phyloP scores from a whole-genome alignment of 2,113 vertebrate genomes.

The Strix aluco region DNA sequence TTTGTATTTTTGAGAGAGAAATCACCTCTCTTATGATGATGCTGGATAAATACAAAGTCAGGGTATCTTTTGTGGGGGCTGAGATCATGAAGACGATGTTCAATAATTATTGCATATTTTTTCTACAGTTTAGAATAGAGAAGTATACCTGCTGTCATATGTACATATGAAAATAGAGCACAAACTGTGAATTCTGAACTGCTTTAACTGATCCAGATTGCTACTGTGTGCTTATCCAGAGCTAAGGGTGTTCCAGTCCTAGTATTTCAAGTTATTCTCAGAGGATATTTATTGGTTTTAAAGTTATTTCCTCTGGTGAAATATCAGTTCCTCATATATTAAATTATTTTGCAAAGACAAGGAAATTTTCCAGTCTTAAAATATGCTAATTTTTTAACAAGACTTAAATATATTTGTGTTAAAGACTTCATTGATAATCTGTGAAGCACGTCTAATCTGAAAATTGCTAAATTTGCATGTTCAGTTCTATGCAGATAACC shows the following conservation, averaged over 20 bases:
- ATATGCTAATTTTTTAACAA: neutral
- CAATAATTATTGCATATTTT: neutral
- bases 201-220: neutral
- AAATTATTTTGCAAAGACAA: neutral
- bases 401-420: neutral
- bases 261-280: neutral
- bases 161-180: fast-evolving
- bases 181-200: neutral
- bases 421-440: neutral
- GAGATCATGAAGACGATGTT: neutral
- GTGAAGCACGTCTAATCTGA: neutral
- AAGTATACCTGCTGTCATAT: neutral
- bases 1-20: neutral
- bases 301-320: neutral
- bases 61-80: neutral
- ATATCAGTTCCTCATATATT: neutral
- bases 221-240: neutral
- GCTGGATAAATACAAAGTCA: neutral
- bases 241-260: neutral
- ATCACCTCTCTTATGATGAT: neutral
- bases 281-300: neutral
- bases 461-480: neutral
- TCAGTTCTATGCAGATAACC: neutral
- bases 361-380: neutral
- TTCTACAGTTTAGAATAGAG: neutral